Base-by-base conservation (phyloP, 1,140 invertebrate species). In the Drosophila nannoptera region DNA sequence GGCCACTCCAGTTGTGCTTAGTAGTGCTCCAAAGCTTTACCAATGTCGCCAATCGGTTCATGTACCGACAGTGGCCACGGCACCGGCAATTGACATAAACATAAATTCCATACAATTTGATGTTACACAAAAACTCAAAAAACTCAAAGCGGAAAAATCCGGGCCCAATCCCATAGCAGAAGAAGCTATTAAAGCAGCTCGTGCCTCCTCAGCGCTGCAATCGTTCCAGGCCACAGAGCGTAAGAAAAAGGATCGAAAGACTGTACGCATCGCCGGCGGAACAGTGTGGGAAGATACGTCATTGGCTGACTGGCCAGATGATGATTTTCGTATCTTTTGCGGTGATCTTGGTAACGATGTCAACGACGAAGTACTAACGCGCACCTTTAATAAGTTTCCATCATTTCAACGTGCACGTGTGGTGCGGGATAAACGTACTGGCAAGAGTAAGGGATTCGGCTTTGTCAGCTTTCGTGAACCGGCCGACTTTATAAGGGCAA, bases 281-380 rank as follows among this genome's bases (percentile, higher is more conserved):
- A 93, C 95, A 75, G 94, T 94, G 2, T 99, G 98, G 98, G 97
- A 99, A 90, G 98, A 99, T 91, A 91, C 92, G 40, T 96, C 96
- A 0, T 90, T 99, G 22, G 87, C 93, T 9, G 98, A 99, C 82
- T 99, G 97, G 97, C 95, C 97, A 55, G 94, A 96, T 87, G 97
- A 98, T 92, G 98, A 99, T 91, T 99, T 98, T 90, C 92, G 98
- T 70, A 95, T 99, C 89, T 99, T 99, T 90, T 99, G 98, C 90
- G 99, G 99, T 36, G 99, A 99, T 92, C 91, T 99, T 5, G 99
- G 99, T 4, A 99, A 99, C 90, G 98, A 99, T 90, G 98, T 99
- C 1, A 99, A 97, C 0, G 98, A 99, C 87, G 98, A 99, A 90
- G 93, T 98, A 49, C 90, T 99, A 7, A 93, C 91, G 0, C 91